These are phyloP conservation scores for Lepidochrysops patricia DNA, from an alignment of 2,888 invertebrate genomes.

Conservation along the genomic window DNA sequence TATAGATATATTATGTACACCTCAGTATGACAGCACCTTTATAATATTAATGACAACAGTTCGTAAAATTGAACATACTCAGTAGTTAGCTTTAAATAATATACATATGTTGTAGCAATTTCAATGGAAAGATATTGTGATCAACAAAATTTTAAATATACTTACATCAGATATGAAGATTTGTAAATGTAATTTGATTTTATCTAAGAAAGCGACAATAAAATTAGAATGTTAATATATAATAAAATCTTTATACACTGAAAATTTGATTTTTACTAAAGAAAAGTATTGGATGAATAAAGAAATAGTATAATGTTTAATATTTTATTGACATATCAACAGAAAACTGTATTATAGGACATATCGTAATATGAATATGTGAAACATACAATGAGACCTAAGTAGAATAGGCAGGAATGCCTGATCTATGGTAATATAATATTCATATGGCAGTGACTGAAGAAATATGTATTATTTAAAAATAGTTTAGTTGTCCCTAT, in stretches of 20 bases:
- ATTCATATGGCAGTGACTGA: constrained; percentile 59
- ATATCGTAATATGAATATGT: constrained; percentile 61
- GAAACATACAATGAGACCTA: constrained; percentile 70
- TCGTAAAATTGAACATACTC: too few relatives aligned
- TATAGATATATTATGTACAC: too few relatives aligned
- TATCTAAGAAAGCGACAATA: constrained; percentile 5
- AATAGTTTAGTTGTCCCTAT: neutral
- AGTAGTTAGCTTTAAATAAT: neutral
- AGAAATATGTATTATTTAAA: constrained; percentile 26
- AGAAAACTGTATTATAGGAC: constrained; percentile 64
- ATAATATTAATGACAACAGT: too few relatives aligned
- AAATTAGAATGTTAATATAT: neutral
- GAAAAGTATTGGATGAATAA: neutral
- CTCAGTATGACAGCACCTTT: too few relatives aligned
- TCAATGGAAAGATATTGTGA: neutral
- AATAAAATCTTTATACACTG: neutral
- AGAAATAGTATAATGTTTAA: constrained; percentile 30
- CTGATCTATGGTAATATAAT: constrained; percentile 38
- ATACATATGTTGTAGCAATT: neutral
- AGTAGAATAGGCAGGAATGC: constrained; percentile 57
- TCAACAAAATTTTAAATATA: neutral
- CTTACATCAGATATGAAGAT: neutral
- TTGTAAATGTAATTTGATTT: neutral
- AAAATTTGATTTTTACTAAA: neutral
- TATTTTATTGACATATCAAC: constrained; percentile 66